Conservation (phyloP, 2,888 invertebrate species). For the Iphiclides podalirius region DNA sequence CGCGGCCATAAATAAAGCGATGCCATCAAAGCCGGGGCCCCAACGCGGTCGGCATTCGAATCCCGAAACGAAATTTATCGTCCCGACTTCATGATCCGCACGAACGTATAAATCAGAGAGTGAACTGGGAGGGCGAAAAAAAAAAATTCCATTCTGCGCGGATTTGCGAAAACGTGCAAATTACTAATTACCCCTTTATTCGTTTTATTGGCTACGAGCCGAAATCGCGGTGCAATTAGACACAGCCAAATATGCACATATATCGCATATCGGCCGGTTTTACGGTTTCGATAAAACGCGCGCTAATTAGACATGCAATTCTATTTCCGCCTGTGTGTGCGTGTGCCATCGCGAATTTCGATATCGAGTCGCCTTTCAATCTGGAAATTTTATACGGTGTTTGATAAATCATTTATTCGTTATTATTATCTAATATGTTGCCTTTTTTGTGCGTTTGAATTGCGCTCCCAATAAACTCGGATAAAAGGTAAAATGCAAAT, state of each 20-base stretch:
- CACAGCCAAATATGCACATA: conserved; percentile 46
- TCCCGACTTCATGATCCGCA: conserved; percentile 43
- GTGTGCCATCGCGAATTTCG: neutral
- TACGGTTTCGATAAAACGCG: conserved; percentile 41
- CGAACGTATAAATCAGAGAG: conserved; percentile 45
- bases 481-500: conserved; percentile 28
- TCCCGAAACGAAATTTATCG: conserved; percentile 40
- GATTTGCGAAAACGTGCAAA: conserved; percentile 40
- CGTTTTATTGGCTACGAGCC: conserved; percentile 42
- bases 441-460: too few relatives aligned
- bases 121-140: conserved; percentile 36
- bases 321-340: conserved; percentile 24
- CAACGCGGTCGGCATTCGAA: conserved; percentile 32
- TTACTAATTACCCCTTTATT: conserved; percentile 52
- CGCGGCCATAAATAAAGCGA: conserved; percentile 47
- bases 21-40: conserved; percentile 42
- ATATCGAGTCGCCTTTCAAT: too few relatives aligned
- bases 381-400: neutral
- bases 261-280: conserved; percentile 41
- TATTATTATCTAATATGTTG: too few relatives aligned
- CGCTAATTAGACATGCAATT: conserved; percentile 51
- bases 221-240: conserved; percentile 53
- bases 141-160: too few relatives aligned
- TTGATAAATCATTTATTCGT: neutral
- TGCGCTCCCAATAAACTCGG: conserved; percentile 3